phyloP scores from a whole-genome alignment of 2,888 invertebrate species.

The Muscina levida region DNA sequence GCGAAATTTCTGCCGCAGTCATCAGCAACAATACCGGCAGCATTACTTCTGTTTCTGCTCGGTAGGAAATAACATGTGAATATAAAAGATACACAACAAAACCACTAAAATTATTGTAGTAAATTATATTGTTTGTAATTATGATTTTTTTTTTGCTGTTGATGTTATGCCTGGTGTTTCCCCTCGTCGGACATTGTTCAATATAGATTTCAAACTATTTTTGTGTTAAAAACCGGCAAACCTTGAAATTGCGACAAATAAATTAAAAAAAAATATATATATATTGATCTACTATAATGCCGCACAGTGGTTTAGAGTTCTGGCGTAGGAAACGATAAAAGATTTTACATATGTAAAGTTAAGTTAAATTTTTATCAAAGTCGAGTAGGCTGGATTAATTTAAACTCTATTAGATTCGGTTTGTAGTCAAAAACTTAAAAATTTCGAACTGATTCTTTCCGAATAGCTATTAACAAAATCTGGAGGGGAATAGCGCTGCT shows the following conservation, averaged over 20 bases:
- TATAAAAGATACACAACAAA: background rate
- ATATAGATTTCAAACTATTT: background rate
- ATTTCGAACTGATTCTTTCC: too few relatives aligned
- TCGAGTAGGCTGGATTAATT: too few relatives aligned
- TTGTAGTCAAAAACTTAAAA: too few relatives aligned
- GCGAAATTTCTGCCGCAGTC: background rate
- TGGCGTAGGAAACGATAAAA: too few relatives aligned
- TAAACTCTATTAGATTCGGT: too few relatives aligned
- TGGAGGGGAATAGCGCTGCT: too few relatives aligned
- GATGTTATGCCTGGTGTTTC: background rate
- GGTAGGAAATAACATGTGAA: too few relatives aligned
- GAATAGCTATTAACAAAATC: too few relatives aligned
- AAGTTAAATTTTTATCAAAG: too few relatives aligned
- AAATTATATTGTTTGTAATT: constrained; percentile 1
- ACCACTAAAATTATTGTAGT: background rate
- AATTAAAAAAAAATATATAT: background rate
- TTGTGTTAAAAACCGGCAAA: background rate
- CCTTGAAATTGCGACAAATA: constrained; percentile 15
- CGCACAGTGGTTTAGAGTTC: too few relatives aligned
- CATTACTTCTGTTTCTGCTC: background rate
- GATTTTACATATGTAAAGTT: too few relatives aligned
- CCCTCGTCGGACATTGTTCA: background rate
- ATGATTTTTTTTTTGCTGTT: background rate
- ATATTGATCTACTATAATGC: background rate
- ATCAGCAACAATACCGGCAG: background rate